Base-by-base conservation (phyloP, 2,797 vertebrate genomes). In the Alcedo quadribrachys region DNA sequence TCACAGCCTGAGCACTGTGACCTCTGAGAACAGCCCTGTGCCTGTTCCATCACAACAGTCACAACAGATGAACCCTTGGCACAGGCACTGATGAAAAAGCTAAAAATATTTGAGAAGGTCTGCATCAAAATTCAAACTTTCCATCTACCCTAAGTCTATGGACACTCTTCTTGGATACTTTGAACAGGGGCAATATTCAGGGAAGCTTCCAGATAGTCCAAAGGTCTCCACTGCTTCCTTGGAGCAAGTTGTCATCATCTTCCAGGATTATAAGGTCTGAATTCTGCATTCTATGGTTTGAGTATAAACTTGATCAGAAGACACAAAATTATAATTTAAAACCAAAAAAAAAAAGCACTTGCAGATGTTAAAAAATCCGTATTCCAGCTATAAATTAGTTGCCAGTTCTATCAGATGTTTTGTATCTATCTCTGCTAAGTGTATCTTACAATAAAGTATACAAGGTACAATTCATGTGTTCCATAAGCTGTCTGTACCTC, bases 301-400 rank as follows among this genome's bases (percentile, higher is more conserved):
- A 61, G 18, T 33, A 20, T 8, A 66, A 84, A 77, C 32, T 28
- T 66, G n/a, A 51, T 19, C 53, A 80, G 86, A 87, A 89, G 79
- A 92, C 42, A 89, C 5, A 85, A 77, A 93, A 82, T 33, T 30
- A 74, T 7, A 54, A 45, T 62, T 82, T 76, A 79, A 90, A 89
- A 18, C 19, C 12, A 54, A 74, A 12, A 43, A 13, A 13, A 51
- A 53, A 68, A 87, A 94, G 75, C 37, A 42, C 45, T 80, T 74
- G 45, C 32, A 76, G 57, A 63, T 48, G 37, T 66, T n/a, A 35
- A 91, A 85, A 92, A 81, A 45, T 68, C 15, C 24, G 5, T 87
- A 46, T 85, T 55, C 55, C 27, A 62, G 73, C 73, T 63, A 77
- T 78, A 92, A 81, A 76, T 63, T 25, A 69, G 13, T 62, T 89